Evolutionary conservation across 2,113 vertebrate species (phyloP), one percentile per base, ranked within the genome.

Genomic region (Malurus elegans): DNA sequence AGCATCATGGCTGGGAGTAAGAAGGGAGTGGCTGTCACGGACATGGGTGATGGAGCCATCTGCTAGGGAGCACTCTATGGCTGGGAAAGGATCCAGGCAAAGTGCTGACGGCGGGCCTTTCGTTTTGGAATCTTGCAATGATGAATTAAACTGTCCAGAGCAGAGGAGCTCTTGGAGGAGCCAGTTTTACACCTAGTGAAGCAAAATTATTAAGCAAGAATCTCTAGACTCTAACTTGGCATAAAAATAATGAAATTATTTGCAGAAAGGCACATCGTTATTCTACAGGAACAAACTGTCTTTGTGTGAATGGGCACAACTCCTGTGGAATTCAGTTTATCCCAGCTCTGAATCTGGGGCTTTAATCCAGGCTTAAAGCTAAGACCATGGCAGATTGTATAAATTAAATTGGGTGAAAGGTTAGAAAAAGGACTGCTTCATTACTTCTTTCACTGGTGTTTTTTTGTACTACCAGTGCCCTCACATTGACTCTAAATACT

Each of bases 341-440:
- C 51, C 72, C 69, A 86, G 79, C 8, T 21, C 58, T 65, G 73
- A 90, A 88, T 88, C 56, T 78, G 56, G 26, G 34, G 60, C 64
- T 94, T 93, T 88, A 90, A 92, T 91, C 72, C 72, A 84, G 65
- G 62, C 26, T 93, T 57, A 69, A 92, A 65, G 25, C 34, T 76
- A 74, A 90, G 34, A 82, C 32, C 54, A 36, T 44, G 56, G 47
- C 29, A 53, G 71, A 93, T 26, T 72, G 64, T 54, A 62, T 44
- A 90, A 86, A 90, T 93, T 85, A 83, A 91, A 93, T 25, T 71
- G 34, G 58, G 79, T 85, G 25, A 92, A 86, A 32, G 54, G 61
- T 79, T 91, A 90, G 45, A 29, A 76, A 88, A 80, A 66, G 36
- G 54, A 15, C n/a, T 36, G 38, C 32, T 79, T 76, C 56, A 48